Percentiles rank a stretch among this genome's conserved stretches.
These are phyloP conservation scores for Procavia capensis DNA, from an alignment of 2,113 vertebrate genomes.

Conservation along the genomic window DNA sequence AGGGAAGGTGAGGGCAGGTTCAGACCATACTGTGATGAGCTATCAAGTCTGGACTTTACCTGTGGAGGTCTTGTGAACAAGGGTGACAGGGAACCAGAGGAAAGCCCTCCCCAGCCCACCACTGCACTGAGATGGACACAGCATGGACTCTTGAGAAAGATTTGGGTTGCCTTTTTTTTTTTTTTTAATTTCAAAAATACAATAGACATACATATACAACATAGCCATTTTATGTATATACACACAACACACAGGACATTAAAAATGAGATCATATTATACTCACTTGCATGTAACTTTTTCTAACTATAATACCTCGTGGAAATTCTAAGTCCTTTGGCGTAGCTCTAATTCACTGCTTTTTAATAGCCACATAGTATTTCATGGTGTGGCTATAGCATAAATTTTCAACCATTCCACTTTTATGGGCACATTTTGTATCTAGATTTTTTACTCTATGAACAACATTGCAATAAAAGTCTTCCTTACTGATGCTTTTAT, in stretches of 20 bases:
- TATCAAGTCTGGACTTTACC: not conserved
- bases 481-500: constrained; percentile 33
- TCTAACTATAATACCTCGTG: not conserved
- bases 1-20: not conserved
- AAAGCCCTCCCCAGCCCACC: not conserved
- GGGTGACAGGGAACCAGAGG: not conserved
- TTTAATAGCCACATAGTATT: not conserved
- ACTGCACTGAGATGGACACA: not conserved
- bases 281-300: not conserved
- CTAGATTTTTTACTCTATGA: not conserved
- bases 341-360: not conserved
- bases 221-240: not conserved
- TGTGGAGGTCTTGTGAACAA: not conserved
- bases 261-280: not conserved
- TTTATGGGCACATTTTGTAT: not conserved
- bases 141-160: not conserved
- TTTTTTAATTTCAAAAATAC: not conserved
- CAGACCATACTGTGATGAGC: not conserved
- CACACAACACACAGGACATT: not conserved
- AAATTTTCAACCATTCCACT: not conserved
- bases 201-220: too few species aligned
- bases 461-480: not conserved
- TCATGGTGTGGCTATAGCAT: not conserved
- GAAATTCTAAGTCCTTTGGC: not conserved
- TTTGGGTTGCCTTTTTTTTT: not conserved